Evolutionary conservation across 2,888 invertebrate species (phyloP).

Genomic region (Ochropacha duplaris): DNA sequence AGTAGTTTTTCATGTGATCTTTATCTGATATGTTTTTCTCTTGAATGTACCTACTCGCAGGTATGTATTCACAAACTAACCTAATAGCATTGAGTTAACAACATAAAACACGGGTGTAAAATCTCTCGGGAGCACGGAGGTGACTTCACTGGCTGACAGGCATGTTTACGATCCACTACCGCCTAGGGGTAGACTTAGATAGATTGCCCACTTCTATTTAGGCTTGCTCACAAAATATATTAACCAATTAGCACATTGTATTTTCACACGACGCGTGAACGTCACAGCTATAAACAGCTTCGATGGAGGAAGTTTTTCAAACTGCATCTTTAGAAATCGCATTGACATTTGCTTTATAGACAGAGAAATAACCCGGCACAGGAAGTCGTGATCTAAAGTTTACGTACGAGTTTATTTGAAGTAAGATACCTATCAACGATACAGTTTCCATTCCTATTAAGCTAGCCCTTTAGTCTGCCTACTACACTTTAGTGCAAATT

Average conservation of each 20-base stretch:
- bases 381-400: background rate
- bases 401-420: background rate
- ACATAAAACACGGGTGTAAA: conserved; percentile 32
- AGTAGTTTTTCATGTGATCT: too few relatives aligned
- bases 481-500: too few relatives aligned
- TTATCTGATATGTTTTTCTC: background rate
- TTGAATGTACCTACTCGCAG: too few relatives aligned
- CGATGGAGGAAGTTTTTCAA: background rate
- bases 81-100: conserved; percentile 34
- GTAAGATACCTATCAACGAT: background rate
- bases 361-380: background rate
- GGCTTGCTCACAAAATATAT: conserved; percentile 43
- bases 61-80: conserved; percentile 24
- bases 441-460: background rate
- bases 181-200: conserved; percentile 53
- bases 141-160: conserved; percentile 44
- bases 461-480: too few relatives aligned
- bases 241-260: conserved; percentile 39
- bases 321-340: background rate
- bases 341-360: background rate
- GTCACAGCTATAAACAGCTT: background rate
- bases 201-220: conserved; percentile 50
- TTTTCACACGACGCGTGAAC: conserved; percentile 3
- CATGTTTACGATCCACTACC: conserved; percentile 51
- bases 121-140: conserved; percentile 39